Conservation (phyloP, 1,140 invertebrate species). For the Achatina immaculata region DNA sequence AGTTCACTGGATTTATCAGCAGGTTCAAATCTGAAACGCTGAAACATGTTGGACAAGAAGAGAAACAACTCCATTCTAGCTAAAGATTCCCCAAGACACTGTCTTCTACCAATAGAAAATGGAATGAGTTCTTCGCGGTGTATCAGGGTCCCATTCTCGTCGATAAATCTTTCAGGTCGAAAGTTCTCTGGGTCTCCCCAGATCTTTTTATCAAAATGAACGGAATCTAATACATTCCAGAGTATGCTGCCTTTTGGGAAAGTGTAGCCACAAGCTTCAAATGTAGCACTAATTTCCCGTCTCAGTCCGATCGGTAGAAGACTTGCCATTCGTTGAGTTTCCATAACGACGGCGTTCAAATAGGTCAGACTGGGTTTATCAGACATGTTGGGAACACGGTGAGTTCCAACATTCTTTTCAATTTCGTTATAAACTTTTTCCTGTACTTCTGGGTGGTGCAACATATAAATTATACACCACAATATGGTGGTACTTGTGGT, state of each 20-base stretch:
- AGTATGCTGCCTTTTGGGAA: constrained; percentile 58
- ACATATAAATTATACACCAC: constrained; percentile 89
- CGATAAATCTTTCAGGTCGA: constrained; percentile 76
- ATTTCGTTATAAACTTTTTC: constrained; percentile 77
- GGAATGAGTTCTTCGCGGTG: not conserved
- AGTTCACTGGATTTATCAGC: not conserved
- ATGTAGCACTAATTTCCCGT: constrained; percentile 53
- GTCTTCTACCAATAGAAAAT: not conserved
- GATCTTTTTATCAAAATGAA: constrained; percentile 55
- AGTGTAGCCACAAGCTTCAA: constrained; percentile 55
- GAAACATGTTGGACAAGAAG: not conserved
- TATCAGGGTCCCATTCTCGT: constrained; percentile 37
- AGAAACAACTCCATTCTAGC: not conserved
- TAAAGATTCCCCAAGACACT: not conserved
- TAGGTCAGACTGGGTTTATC: constrained; percentile 45
- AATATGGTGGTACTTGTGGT: constrained; percentile 86
- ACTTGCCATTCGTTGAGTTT: constrained; percentile 40
- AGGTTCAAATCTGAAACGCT: not conserved
- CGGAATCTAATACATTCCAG: constrained; percentile 54
- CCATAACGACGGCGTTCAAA: constrained; percentile 47
- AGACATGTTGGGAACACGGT: constrained; percentile 20
- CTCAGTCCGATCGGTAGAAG: constrained; percentile 60
- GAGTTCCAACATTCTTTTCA: constrained; percentile 71
- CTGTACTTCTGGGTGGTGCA: constrained; percentile 78
- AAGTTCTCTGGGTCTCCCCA: constrained; percentile 81